These are phyloP conservation scores for Pachyramphus minor DNA, from an alignment of 2,113 vertebrate species.

Conservation along the genomic window DNA sequence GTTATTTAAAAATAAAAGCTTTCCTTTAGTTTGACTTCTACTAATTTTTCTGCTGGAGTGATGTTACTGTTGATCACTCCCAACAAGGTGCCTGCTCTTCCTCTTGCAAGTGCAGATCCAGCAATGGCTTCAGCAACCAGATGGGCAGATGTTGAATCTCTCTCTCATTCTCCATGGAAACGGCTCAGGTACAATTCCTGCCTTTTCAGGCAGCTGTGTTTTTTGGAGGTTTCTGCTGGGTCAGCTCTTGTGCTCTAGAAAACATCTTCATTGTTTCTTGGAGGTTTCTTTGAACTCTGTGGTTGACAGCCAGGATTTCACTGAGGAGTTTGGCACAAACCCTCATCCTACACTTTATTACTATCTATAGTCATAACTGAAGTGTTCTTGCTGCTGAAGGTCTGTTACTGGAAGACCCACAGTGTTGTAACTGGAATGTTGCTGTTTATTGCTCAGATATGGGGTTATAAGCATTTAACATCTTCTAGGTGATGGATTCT, in stretches of 20 bases:
- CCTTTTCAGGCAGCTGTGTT: background rate
- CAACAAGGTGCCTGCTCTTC: background rate
- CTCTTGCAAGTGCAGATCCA: background rate
- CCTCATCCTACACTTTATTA: background rate
- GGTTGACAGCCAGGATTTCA: background rate
- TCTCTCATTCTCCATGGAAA: background rate
- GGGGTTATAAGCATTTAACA: background rate
- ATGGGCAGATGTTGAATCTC: background rate
- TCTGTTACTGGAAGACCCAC: background rate
- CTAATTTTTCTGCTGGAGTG: background rate
- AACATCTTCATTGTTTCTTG: background rate
- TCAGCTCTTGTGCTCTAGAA: background rate
- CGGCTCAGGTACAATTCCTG: background rate
- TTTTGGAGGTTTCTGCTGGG: background rate
- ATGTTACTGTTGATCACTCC: background rate
- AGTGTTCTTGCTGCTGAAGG: background rate
- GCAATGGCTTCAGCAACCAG: background rate
- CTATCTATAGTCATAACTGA: background rate
- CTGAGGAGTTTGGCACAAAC: background rate
- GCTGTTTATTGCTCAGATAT: background rate
- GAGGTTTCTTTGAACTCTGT: background rate
- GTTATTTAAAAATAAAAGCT: background rate
- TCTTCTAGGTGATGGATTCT: background rate
- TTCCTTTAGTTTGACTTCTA: background rate
- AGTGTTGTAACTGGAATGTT: background rate